phyloP scores from a whole-genome alignment of 2,888 invertebrate species.

The Seira musarum region DNA sequence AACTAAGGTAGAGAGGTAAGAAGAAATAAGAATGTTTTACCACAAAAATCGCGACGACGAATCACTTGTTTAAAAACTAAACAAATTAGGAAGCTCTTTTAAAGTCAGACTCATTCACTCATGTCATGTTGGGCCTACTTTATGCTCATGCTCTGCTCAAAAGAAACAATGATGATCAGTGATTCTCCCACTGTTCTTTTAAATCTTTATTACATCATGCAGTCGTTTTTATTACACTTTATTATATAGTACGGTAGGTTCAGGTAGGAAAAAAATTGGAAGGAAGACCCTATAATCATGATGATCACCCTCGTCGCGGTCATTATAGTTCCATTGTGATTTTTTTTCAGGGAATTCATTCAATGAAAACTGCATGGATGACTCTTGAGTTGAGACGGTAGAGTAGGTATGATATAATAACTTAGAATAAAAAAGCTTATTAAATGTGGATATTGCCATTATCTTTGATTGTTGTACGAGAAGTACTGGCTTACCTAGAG shows the following conservation, averaged over 20 bases:
- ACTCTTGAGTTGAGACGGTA: too few species aligned
- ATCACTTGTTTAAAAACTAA: neutral
- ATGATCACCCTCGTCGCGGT: constrained; percentile 21
- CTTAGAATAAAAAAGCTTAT: too few species aligned
- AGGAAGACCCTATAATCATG: constrained; percentile 52
- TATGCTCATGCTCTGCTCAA: neutral
- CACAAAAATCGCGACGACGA: constrained; percentile 8
- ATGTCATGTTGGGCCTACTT: too few species aligned
- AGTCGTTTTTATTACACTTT: constrained; percentile 57
- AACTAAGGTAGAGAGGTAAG: neutral
- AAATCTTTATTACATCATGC: constrained; percentile 49
- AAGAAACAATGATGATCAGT: constrained; percentile 39
- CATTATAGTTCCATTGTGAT: constrained; percentile 11
- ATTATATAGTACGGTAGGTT: constrained; percentile 51
- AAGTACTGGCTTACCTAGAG: too few species aligned
- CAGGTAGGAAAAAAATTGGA: constrained; percentile 26
- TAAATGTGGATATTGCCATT: too few species aligned
- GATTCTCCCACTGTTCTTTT: constrained; percentile 39
- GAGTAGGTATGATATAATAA: too few species aligned
- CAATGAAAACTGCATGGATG: too few species aligned
- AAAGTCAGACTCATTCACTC: neutral
- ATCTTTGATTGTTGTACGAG: too few species aligned
- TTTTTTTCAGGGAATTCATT: constrained; percentile 4
- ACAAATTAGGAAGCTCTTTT: neutral
- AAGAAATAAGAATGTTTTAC: too few species aligned